phyloP scores from a whole-genome alignment of 2,797 vertebrate species.

The Falco peregrinus region DNA sequence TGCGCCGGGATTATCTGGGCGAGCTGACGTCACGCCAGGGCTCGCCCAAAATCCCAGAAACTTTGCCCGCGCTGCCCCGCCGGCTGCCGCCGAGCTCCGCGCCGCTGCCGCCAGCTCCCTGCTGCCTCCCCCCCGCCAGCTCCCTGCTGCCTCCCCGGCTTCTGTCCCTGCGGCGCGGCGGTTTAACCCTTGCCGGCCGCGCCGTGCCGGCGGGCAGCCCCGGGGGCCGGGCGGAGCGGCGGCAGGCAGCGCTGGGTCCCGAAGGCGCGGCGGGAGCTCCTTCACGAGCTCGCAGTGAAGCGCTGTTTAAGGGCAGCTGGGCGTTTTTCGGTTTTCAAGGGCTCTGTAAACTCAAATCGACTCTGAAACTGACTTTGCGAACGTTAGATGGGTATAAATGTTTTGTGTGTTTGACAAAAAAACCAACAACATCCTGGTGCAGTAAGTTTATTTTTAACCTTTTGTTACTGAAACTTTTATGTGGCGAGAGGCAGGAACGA shows the following conservation, averaged over 20 bases:
- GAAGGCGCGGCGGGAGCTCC: neutral
- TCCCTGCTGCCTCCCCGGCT: too few species aligned
- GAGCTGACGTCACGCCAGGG: conserved; percentile 73
- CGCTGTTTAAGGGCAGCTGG: neutral
- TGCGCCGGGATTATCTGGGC: conserved; percentile 71
- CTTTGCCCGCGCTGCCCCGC: conserved; percentile 31
- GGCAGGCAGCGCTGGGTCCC: neutral
- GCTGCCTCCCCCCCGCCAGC: too few species aligned
- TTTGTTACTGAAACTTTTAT: neutral
- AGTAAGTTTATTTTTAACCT: neutral
- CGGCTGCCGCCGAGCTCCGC: too few species aligned
- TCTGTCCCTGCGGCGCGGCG: too few species aligned
- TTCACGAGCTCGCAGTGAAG: neutral
- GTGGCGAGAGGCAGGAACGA: neutral
- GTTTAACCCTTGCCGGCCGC: too few species aligned
- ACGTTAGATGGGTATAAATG: neutral
- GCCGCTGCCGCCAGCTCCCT: too few species aligned
- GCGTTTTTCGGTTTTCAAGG: neutral
- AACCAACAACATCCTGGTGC: neutral
- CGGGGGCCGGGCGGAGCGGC: too few species aligned
- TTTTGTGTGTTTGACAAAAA: neutral
- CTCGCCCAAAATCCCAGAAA: conserved; percentile 75
- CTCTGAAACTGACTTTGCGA: neutral
- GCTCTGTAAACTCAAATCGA: neutral
- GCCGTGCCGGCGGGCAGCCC: too few species aligned